Conservation (phyloP, 2,888 invertebrate species). For the Notodonta dromedarius region DNA sequence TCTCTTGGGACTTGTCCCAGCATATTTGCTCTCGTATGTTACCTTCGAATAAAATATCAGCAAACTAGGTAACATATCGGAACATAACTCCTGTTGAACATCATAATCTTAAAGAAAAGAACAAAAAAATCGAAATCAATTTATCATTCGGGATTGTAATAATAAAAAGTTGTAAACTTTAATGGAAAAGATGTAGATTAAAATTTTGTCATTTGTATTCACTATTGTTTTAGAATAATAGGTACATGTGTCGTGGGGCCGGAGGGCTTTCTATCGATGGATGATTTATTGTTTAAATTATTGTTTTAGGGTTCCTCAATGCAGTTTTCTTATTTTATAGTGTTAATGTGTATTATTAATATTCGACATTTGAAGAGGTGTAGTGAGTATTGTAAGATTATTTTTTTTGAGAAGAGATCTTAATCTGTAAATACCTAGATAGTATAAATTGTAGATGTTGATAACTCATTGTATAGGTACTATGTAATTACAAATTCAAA, state of each 20-base stretch:
- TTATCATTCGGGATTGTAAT: slow-evolving; percentile 28
- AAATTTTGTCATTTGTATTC: slow-evolving; percentile 60
- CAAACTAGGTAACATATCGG: background rate
- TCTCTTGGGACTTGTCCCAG: too few species aligned
- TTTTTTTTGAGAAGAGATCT: background rate
- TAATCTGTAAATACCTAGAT: too few species aligned
- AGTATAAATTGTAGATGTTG: too few species aligned
- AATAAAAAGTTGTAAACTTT: slow-evolving; percentile 23
- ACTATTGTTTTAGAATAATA: slow-evolving; percentile 63
- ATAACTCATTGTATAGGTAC: too few species aligned
- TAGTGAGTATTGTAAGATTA: too few species aligned
- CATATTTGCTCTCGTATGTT: too few species aligned
- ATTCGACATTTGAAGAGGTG: too few species aligned
- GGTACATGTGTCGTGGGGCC: slow-evolving; percentile 31
- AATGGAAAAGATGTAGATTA: slow-evolving; percentile 61
- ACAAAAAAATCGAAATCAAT: slow-evolving; percentile 20
- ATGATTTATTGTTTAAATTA: slow-evolving; percentile 3
- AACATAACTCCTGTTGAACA: background rate
- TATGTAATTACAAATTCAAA: too few species aligned
- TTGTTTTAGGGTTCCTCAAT: background rate
- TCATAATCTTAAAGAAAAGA: slow-evolving; percentile 9
- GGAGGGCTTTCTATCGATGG: slow-evolving; percentile 13
- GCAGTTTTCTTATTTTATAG: background rate
- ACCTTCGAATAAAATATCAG: background rate
- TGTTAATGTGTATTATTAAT: background rate